phyloP scores from a whole-genome alignment of 2,888 invertebrate genomes.

The Penaeus monodon region DNA sequence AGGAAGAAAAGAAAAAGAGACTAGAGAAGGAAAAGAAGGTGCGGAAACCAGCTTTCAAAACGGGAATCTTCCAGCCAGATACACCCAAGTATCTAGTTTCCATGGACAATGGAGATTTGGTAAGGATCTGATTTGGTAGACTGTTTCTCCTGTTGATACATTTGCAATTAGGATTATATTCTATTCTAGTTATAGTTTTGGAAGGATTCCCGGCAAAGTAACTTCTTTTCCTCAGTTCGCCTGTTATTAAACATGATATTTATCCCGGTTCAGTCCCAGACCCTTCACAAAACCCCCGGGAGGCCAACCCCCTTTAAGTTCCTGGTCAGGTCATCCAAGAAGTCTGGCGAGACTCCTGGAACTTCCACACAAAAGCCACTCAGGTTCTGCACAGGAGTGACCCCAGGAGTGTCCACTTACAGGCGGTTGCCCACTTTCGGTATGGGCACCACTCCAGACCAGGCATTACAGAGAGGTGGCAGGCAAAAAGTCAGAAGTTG shows the following conservation, averaged over 20 bases:
- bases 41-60: constrained; percentile 45
- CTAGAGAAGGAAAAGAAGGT: constrained; percentile 32
- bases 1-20: constrained; percentile 34
- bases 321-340: constrained; percentile 23
- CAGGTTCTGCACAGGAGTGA: constrained; percentile 44
- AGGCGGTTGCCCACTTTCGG: too few species aligned
- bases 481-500: too few species aligned
- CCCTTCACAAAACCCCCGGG: constrained; percentile 15
- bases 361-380: constrained; percentile 14
- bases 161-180: too few species aligned
- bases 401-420: constrained; percentile 6
- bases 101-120: constrained; percentile 6
- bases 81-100: constrained; percentile 41
- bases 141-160: too few species aligned
- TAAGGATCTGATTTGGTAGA: not conserved
- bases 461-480: not conserved
- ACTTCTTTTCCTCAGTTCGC: too few species aligned
- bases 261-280: not conserved
- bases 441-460: not conserved
- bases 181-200: too few species aligned
- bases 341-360: constrained; percentile 33
- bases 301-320: constrained; percentile 26
- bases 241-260: too few species aligned
- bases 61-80: constrained; percentile 39
- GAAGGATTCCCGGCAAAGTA: too few species aligned